These are phyloP conservation scores for Limnephilus lunatus DNA, from an alignment of 2,888 invertebrate species.

Conservation along the genomic window DNA sequence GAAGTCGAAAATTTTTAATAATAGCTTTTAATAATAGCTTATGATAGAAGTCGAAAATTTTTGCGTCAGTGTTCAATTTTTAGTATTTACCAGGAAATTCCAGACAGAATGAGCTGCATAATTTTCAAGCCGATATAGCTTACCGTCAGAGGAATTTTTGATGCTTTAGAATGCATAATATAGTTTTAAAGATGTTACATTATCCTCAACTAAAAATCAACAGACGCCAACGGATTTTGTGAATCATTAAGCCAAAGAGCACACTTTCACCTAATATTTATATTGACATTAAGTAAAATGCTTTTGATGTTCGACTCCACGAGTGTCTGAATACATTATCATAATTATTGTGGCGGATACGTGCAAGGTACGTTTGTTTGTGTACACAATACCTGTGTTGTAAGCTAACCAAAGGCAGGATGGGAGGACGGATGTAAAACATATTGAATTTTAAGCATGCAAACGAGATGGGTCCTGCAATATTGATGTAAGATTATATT, in stretches of 20 bases:
- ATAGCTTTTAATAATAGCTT: no score
- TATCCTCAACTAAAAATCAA: neutral
- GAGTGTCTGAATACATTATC: neutral
- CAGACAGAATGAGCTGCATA: no score
- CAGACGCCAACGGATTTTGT: neutral
- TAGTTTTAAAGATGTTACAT: no score
- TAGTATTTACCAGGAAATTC: no score
- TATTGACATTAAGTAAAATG: neutral
- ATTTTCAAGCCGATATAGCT: no score
- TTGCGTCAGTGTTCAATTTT: no score
- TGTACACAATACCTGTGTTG: neutral
- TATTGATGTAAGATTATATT: neutral
- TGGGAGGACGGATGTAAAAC: neutral
- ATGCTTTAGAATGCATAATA: no score
- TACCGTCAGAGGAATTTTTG: no score
- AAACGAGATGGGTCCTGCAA: neutral
- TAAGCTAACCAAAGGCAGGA: neutral
- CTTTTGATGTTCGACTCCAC: neutral
- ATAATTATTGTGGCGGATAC: neutral
- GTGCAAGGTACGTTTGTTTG: neutral
- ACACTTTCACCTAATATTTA: neutral
- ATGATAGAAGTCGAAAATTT: no score
- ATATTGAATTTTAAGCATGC: neutral
- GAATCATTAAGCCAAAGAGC: neutral
- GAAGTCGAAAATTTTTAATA: no score